Base-by-base conservation (phyloP, 2,888 invertebrate genomes). In the Catonia carolina region DNA sequence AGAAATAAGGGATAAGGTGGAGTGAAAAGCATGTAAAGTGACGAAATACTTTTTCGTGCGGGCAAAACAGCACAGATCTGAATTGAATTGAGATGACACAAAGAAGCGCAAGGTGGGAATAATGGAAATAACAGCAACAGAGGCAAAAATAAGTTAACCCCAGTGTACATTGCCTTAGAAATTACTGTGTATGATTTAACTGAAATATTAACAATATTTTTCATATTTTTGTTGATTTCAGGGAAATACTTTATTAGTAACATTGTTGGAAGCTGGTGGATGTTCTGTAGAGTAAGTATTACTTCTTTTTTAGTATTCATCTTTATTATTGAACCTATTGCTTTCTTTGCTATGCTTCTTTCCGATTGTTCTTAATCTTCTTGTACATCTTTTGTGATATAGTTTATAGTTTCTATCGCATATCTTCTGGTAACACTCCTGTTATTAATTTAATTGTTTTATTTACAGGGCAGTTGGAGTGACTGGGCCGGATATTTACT, bases 401-500 rank as follows among this genome's bases (percentile, higher is more conserved):
- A 41, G n/a, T n/a, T n/a, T n/a, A n/a, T n/a, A n/a, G n/a, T n/a
- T n/a, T n/a, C n/a, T n/a, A n/a, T n/a, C n/a, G n/a, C n/a, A n/a
- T n/a, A n/a, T 10, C 14, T 17, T 17, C 12, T 22, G 7, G 17
- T 8, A 22, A 47, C 22, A 7, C 41, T 47, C 47, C 18, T 47
- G 12, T 45, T 2, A 36, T 1, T 2, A 17, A 56, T 10, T 54
- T 23, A 50, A 15, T 51, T 23, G 56, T 61, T n/a, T 45, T 53
- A 55, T 31, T 70, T 71, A 1, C 70, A 84, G 77, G 74, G 80
- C 54, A 14, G 75, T 80, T 37, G 81, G 80, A 15, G 74, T 78
- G 45, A 78, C 79, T 33, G 82, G 84, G 0, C 89, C 90, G 0
- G 86, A 89, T 59, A 82, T 86, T 1, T 88, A 91, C 72, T 90